phyloP scores from a whole-genome alignment of 2,797 vertebrate genomes.

The Tenualosa thibaudeaui region DNA sequence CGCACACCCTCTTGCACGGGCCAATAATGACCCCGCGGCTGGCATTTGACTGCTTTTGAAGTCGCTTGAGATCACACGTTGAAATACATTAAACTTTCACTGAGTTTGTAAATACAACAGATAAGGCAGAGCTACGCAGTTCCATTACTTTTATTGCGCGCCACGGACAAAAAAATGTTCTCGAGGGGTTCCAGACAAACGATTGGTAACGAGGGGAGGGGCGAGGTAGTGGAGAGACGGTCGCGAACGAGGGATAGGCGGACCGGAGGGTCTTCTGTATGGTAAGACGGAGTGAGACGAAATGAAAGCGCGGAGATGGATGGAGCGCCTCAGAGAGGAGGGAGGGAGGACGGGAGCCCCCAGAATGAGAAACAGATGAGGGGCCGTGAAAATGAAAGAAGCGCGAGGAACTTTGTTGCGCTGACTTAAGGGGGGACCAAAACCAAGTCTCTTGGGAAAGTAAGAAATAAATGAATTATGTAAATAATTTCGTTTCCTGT shows the following conservation, averaged over 20 bases:
- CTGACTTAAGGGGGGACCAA: not conserved
- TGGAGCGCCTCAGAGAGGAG: not conserved
- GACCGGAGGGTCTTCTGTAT: conserved; percentile 8
- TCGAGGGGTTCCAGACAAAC: conserved; percentile 21
- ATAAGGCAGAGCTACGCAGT: not conserved
- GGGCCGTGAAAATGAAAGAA: not conserved
- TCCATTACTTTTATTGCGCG: conserved; percentile 19
- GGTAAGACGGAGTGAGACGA: conserved; percentile 22
- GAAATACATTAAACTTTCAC: not conserved
- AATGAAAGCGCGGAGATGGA: conserved; percentile 21
- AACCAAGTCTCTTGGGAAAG: not conserved
- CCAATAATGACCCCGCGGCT: not conserved
- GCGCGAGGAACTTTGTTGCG: not conserved
- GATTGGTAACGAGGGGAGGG: conserved; percentile 26
- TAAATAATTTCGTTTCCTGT: not conserved
- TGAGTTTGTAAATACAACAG: not conserved
- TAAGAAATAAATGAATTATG: not conserved
- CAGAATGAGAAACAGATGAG: conserved; percentile 25
- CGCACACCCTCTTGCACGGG: conserved; percentile 1
- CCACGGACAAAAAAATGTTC: conserved; percentile 14
- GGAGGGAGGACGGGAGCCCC: not conserved
- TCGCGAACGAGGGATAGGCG: conserved; percentile 23
- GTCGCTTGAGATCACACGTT: not conserved
- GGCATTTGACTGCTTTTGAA: not conserved
- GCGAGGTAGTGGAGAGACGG: conserved; percentile 15